Conservation (phyloP, 1,140 invertebrate species). For the Trachymyrmex septentrionalis region DNA sequence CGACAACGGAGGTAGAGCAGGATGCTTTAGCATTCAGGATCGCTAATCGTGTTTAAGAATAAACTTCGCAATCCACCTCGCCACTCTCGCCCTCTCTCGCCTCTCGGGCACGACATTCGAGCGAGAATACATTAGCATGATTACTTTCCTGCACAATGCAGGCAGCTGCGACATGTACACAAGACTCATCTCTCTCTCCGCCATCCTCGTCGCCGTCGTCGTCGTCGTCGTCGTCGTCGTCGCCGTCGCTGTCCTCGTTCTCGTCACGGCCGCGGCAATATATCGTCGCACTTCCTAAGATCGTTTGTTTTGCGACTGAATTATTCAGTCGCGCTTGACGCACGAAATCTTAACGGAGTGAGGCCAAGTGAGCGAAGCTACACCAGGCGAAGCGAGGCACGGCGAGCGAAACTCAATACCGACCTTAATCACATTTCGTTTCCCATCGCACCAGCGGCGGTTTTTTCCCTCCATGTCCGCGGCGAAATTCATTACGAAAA, state of each 20-base stretch:
- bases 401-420: conserved; percentile 52
- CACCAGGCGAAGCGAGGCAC: not conserved
- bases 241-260: not conserved
- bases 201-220: not conserved
- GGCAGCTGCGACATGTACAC: conserved; percentile 75
- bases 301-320: conserved; percentile 73
- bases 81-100: conserved; percentile 2
- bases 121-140: conserved; percentile 77
- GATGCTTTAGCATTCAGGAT: conserved; percentile 55
- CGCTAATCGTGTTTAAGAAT: conserved; percentile 78
- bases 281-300: conserved; percentile 72
- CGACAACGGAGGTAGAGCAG: not conserved
- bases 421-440: conserved; percentile 59
- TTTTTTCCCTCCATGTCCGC: conserved; percentile 19
- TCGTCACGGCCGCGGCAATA: conserved; percentile 52
- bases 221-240: not conserved
- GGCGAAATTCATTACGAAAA: conserved; percentile 57
- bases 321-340: conserved; percentile 71
- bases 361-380: conserved; percentile 20
- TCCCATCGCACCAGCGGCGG: not conserved
- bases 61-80: conserved; percentile 68
- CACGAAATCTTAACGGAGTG: conserved; percentile 71
- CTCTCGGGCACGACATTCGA: conserved; percentile 56
- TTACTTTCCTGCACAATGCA: conserved; percentile 75
- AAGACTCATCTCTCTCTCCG: conserved; percentile 67